Evolutionary conservation across 2,888 invertebrate species (phyloP).

Genomic region (Myopa tessellatipennis): DNA sequence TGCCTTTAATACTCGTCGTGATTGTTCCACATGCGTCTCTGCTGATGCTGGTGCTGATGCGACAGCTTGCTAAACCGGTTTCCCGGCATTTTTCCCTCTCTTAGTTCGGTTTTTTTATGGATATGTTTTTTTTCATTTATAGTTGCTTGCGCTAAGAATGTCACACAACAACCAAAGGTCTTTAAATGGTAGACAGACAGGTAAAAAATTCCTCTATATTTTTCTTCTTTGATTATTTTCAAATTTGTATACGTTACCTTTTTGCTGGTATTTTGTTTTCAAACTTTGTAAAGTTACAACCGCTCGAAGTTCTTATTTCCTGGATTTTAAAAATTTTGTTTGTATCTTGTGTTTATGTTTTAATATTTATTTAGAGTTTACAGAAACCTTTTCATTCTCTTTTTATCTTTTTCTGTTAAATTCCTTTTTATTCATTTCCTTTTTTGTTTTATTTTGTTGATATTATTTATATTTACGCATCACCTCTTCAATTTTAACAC

Average conservation of each 20-base stretch:
- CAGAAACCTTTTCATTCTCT: not conserved
- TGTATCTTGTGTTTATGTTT: not conserved
- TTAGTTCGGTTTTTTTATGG: conserved; percentile 7
- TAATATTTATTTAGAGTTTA: not conserved
- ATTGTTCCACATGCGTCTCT: too few relatives aligned
- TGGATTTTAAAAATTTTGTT: too few relatives aligned
- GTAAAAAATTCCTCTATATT: not conserved
- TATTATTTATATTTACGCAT: too few relatives aligned
- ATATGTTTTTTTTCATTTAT: conserved; percentile 4
- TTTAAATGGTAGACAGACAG: conserved; percentile 3
- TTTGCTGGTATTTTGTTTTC: not conserved
- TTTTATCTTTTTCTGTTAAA: not conserved
- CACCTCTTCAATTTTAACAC: too few relatives aligned
- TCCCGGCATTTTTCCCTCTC: conserved; percentile 28
- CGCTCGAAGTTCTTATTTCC: too few relatives aligned
- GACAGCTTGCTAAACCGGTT: conserved; percentile 28
- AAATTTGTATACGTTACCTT: conserved; percentile 13
- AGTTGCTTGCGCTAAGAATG: conserved; percentile 26
- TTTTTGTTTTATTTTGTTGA: not conserved
- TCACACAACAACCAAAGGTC: conserved; percentile 11
- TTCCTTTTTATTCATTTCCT: not conserved
- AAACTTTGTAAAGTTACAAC: not conserved
- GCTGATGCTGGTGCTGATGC: not conserved
- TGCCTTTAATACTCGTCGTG: too few relatives aligned
- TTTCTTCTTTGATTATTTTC: conserved; percentile 5